These are phyloP conservation scores for Syngnathus rostellatus DNA, from an alignment of 2,797 vertebrate species.

Conservation along the genomic window DNA sequence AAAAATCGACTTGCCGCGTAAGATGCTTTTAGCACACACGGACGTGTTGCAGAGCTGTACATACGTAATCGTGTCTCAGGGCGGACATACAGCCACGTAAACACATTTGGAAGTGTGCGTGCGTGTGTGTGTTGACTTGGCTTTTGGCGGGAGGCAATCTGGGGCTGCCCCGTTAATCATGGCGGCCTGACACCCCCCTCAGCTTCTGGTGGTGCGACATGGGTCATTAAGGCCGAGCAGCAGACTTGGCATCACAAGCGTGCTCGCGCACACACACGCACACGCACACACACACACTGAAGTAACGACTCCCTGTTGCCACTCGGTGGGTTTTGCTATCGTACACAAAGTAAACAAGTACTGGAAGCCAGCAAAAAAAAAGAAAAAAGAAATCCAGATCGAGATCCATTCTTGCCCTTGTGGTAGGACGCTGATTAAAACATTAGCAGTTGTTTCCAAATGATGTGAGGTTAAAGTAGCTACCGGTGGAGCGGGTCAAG, in stretches of 20 bases:
- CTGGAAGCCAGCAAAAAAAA: too few relatives aligned
- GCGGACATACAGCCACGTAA: slow-evolving; percentile 44
- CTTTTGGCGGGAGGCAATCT: slow-evolving; percentile 35
- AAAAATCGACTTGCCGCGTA: slow-evolving; percentile 21
- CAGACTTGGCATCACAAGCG: slow-evolving; percentile 30
- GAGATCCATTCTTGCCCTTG: background rate
- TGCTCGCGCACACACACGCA: slow-evolving; percentile 3
- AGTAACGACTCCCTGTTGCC: slow-evolving; percentile 10
- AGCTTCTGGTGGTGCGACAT: slow-evolving; percentile 44
- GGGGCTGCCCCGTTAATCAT: slow-evolving; percentile 56
- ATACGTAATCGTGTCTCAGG: slow-evolving; percentile 51
- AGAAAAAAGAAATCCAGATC: too few relatives aligned
- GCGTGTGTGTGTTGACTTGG: slow-evolving; percentile 10
- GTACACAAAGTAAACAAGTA: background rate
- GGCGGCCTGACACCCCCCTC: slow-evolving; percentile 39
- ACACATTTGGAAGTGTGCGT: slow-evolving; percentile 43
- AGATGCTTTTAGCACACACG: slow-evolving; percentile 19
- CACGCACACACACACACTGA: slow-evolving; percentile 21
- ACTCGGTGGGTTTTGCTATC: slow-evolving; percentile 14
- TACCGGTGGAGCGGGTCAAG: slow-evolving; percentile 3
- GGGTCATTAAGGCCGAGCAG: slow-evolving; percentile 59
- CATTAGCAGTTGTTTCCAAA: slow-evolving; percentile 13
- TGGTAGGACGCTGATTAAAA: background rate
- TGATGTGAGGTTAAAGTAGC: slow-evolving; percentile 35
- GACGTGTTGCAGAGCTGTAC: slow-evolving; percentile 36